Evolutionary conservation across 2,797 vertebrate species (phyloP).

Genomic region (Periparus ater): DNA sequence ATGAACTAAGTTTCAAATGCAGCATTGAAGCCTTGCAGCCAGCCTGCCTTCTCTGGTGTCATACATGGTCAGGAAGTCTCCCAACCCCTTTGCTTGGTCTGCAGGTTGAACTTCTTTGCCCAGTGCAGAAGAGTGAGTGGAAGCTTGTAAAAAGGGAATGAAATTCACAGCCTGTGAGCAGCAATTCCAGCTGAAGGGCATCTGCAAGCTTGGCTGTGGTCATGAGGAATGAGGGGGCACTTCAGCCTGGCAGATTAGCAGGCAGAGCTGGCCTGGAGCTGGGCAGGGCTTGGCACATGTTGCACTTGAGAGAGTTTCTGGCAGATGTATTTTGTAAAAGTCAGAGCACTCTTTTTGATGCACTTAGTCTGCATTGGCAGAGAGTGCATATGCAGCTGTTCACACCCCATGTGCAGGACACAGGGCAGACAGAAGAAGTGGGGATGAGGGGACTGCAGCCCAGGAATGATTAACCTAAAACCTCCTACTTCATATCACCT

Average conservation of each 20-base stretch:
- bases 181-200: neutral
- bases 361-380: conserved; percentile 15
- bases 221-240: conserved; percentile 40
- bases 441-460: neutral
- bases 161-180: neutral
- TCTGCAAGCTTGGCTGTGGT: neutral
- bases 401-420: neutral
- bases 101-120: neutral
- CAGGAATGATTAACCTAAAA: neutral
- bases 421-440: neutral
- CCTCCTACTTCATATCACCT: neutral
- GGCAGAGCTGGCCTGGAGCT: neutral
- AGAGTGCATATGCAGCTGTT: conserved; percentile 31
- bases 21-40: neutral
- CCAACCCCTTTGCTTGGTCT: neutral
- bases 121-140: neutral
- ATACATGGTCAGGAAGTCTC: neutral
- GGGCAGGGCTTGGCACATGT: conserved; percentile 45
- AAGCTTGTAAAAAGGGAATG: neutral
- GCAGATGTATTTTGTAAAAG: conserved; percentile 42
- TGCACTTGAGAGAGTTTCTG: neutral
- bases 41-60: neutral
- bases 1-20: neutral
- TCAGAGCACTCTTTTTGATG: conserved; percentile 42
- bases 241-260: conserved; percentile 32